A percentile compares a stretch with the other conserved stretches of the same genome.
Conservation (phyloP, 1,140 invertebrate genomes). For the Tetramorium simillimum region DNA sequence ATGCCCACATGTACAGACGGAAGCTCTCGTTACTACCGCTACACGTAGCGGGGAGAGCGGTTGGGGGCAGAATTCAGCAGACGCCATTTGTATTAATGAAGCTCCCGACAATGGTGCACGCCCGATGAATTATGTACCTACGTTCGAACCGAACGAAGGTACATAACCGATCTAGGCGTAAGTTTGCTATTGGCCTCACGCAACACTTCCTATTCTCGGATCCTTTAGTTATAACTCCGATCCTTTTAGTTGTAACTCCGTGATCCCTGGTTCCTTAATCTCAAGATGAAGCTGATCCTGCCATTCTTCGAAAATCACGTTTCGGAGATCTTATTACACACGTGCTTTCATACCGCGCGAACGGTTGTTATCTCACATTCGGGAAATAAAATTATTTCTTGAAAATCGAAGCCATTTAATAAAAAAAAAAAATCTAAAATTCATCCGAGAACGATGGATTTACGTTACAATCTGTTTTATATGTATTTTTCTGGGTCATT, state of each 20-base stretch:
- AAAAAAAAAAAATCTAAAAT: background rate
- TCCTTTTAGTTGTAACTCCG: constrained; percentile 42
- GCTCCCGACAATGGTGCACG: constrained; percentile 84
- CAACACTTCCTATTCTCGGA: constrained; percentile 46
- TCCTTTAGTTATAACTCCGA: constrained; percentile 6
- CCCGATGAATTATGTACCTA: constrained; percentile 85
- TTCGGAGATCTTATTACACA: background rate
- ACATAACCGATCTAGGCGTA: constrained; percentile 65
- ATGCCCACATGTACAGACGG: constrained; percentile 47
- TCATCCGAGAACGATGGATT: background rate
- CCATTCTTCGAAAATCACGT: constrained; percentile 31
- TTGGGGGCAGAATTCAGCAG: constrained; percentile 82
- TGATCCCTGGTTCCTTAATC: constrained; percentile 39
- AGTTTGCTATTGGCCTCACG: constrained; percentile 70
- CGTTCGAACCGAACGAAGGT: constrained; percentile 82
- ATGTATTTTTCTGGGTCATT: background rate
- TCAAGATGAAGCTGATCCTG: background rate
- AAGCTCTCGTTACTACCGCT: constrained; percentile 68
- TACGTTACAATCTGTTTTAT: background rate
- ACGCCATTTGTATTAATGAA: constrained; percentile 86
- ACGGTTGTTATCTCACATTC: background rate
- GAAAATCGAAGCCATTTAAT: background rate
- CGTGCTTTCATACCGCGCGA: background rate
- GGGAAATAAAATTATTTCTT: background rate
- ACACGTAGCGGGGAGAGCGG: constrained; percentile 64